Evolutionary conservation across 1,140 invertebrate species (phyloP), one percentile per base, ranked within the genome.

Genomic region (Halesus radiatus): DNA sequence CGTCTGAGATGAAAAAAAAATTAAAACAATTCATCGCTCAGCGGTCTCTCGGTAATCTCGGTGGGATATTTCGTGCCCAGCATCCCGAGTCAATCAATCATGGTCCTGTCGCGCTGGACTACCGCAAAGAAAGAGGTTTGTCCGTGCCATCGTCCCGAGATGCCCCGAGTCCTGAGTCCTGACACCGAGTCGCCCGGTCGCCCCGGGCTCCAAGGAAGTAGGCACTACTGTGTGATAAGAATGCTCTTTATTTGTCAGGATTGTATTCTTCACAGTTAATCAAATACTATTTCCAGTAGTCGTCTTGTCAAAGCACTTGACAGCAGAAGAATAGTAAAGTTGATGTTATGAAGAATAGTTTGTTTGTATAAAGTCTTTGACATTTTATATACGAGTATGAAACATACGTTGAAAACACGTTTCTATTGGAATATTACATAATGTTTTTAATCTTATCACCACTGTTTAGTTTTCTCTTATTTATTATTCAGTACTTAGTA

Each of bases 1-100:
- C 18, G 53, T 37, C 56, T 68, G 32, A 18, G 23, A n/a, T n/a
- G n/a, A 29, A 16, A 72, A 79, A 79, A 79, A 78, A 45, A 58
- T 72, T 72, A 79, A 79, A 79, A 79, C 77, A 79, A 79, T 79
- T 72, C 77, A 58, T 70, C 64, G 64, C 64, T 22, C 77, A 79
- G 77, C 77, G 20, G 64, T 45, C 37, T 45, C 37, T 45, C 37
- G 37, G 37, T 22, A 72, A 72, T 66, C 66, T 45, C 76, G 20
- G 76, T 54, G 60, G 76, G 76, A 58, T 56, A 75, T 15, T 58
- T 75, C 18, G 72, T 75, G 37, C 53, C 70, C 72, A 32, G 26
- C 23, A 58, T 26, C 15, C 18, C 13, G 15, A 54, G 52, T 26
- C 20, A 75, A 75, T 75, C 72, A 75, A 75, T 75, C 72, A 75